Base-by-base conservation (phyloP, 2,888 invertebrate genomes). In the Chironomus tentans region DNA sequence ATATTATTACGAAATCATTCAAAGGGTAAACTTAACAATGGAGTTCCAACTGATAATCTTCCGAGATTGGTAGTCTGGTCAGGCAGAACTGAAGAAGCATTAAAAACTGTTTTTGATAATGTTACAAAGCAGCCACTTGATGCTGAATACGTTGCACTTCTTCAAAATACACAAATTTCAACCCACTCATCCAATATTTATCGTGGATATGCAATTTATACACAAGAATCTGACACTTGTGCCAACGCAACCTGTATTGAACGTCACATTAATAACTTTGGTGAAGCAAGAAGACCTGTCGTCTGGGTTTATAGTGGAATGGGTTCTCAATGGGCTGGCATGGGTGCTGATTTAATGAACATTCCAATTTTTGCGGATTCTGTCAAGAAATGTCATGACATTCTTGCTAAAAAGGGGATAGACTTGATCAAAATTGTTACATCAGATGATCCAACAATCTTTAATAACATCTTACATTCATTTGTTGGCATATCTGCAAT, bases 261-360 rank as follows among this genome's bases (percentile, higher is more conserved):
- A 0, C 86, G 86, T 61, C 87, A 88, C 50, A 82, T 88, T 46
- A 86, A 88, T 78, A 88, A 89, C 82, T 88, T 86, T 81, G 0
- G 90, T 89, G n/a, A n/a, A 0, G 84, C 86, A 0, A 86, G 86
- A 74, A 86, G 90, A 0, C 93, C 95, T 1, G 85, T 95, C 0
- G 95, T 95, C 89, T 95, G 92, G 84, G 90, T 95, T 61, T 97
- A 94, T 85, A 93, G 95, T 50, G 50, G 50, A 1, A 50, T 50
- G 50, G 50, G 50, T 4, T 50, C 50, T n/a, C 50, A 50, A 50
- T 73, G 95, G 95, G 47, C 93, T 96, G 93, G 94, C 94, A 94
- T 95, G 93, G 95, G 92, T 4, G 85, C 87, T 10, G 85, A 88
- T 76, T 86, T 94, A 77, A 88, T 93, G 87, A 84, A 86, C 78